phyloP scores from a whole-genome alignment of 1,140 invertebrate species.

The Aphelenchoides fujianensis region DNA sequence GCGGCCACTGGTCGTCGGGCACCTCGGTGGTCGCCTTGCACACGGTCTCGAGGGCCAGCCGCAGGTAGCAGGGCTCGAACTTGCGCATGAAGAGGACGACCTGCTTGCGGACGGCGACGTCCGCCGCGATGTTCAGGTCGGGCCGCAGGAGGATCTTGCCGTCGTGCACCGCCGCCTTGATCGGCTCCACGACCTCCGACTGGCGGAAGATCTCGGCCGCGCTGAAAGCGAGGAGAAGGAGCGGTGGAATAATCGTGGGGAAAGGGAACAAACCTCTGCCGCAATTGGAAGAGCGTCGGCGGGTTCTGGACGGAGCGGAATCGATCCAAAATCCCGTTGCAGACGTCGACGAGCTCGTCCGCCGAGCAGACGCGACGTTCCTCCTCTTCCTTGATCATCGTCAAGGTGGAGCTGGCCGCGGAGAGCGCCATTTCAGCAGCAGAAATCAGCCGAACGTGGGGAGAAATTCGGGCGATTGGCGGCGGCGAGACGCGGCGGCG shows the following conservation, averaged over 20 bases:
- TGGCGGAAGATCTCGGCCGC: not conserved
- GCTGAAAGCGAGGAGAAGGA: not conserved
- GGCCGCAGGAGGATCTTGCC: not conserved
- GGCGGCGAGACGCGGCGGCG: too few species aligned
- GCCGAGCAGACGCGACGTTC: not conserved
- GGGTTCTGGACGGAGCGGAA: not conserved
- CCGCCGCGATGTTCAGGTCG: not conserved
- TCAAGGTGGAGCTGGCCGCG: too few species aligned
- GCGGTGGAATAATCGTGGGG: not conserved
- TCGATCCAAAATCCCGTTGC: not conserved
- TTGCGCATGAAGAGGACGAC: not conserved
- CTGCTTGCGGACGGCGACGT: not conserved
- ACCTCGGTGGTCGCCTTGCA: not conserved
- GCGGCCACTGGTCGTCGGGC: not conserved
- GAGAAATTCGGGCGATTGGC: too few species aligned
- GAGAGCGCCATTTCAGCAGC: too few species aligned
- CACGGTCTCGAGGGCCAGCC: not conserved
- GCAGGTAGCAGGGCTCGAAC: not conserved
- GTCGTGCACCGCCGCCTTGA: not conserved
- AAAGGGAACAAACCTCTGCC: not conserved
- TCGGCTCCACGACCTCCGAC: not conserved
- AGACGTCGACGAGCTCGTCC: not conserved
- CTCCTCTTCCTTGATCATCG: too few species aligned
- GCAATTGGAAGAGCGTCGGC: not conserved
- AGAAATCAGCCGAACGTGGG: too few species aligned